Evolutionary conservation across 2,113 vertebrate genomes (phyloP), one percentile per base, ranked within the genome.

Genomic region (Brachirus orientalis): DNA sequence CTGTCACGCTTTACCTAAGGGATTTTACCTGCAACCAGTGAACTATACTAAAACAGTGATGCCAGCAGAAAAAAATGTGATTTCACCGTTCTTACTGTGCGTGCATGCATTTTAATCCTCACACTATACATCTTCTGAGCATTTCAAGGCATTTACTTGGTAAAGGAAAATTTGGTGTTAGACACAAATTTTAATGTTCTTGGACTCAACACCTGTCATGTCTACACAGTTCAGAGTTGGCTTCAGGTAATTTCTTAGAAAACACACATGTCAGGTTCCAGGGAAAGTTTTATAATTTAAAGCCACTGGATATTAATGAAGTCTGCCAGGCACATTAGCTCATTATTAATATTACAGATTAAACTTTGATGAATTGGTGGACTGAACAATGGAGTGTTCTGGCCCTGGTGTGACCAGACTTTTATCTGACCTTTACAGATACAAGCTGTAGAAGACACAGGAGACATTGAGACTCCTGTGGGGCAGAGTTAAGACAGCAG

Each of bases 341-440:
- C 80, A 85, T 88, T 84, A 84, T 84, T 83, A 88, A 72, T 77
- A 72, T 82, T 78, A 66, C 72, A 90, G 77, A 88, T 85, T 85
- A 88, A 80, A 81, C 55, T 75, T 47, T 83, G 83, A 85, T 83
- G 80, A 90, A 80, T 75, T 81, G 72, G 74, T 66, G 65, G 63
- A 61, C 72, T 52, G 69, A 66, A 86, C 83, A 88, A 85, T 75
- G 68, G 67, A 61, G 53, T 71, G 77, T 83, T 82, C 72, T 75
- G 65, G 79, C 76, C 69, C 77, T 69, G 71, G 38, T 85, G 82
- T 72, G 83, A 83, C 81, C 82, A 68, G 75, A 66, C 71, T 82
- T 74, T 90, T 90, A 88, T 89, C 80, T 88, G 87, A 90, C 89
- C 87, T 89, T 89, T 87, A 62, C 86, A 88, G 86, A 79, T 74